Base-by-base conservation (phyloP, 1,140 invertebrate genomes). In the Euura saliciscinereae region DNA sequence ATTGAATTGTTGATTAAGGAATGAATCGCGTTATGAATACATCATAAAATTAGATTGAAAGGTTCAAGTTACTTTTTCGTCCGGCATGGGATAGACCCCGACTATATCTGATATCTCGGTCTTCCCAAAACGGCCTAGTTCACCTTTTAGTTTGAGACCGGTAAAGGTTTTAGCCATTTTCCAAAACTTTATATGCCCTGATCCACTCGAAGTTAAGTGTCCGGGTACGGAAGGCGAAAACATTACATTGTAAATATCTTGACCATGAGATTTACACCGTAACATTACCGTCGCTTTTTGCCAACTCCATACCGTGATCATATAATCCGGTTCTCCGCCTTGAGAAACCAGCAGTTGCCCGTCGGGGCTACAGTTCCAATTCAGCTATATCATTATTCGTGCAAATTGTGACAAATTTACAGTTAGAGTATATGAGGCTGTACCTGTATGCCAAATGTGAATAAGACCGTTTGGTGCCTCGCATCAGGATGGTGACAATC, bases 131-230 rank as follows among this genome's bases (percentile, higher is more conserved):
- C 94, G 90, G 4, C 96, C 96, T 28, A 96, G 81, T 79, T 94
- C 91, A 3, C 95, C 95, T 86, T 97, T 92, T 2, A 98, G 86
- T 84, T 98, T 98, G 0, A 97, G 83, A 2, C 96, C 96, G 0
- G 96, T 97, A 80, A 97, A 97, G 0, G 96, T 97, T 76, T 91
- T 82, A 0, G 92, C 92, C 92, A 97, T 96, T 90, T 96, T 97
- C 96, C 96, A 98, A 88, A 96, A 96, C 88, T 95, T 95, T 71
- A 98, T 95, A 82, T 97, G 96, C 13, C 90, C 91, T 0, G 84
- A 82, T 88, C 95, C 95, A 77, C 92, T 90, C 1, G 95, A 93
- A 5, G 92, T 93, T 43, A 98, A 86, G 76, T 95, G 91, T 3
- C 93, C 94, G 5, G 92, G 90, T 75, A 94, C 90, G 77, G 92